Base-by-base conservation (phyloP, 2,888 invertebrate species). In the Sicus ferrugineus region DNA sequence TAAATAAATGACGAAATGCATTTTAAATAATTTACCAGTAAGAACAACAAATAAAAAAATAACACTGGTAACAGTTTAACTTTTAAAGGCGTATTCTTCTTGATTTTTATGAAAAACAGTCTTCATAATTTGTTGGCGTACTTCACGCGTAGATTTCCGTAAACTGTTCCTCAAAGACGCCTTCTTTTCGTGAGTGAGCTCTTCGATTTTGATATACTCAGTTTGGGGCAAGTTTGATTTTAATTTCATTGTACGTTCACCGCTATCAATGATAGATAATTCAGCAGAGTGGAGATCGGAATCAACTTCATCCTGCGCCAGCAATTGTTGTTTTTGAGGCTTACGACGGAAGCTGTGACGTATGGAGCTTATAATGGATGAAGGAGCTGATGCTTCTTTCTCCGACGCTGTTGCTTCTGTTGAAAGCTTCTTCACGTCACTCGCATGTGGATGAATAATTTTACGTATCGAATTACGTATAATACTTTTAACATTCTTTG, bases 381-480 rank as follows among this genome's bases (percentile, higher is more conserved):
- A 65, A 7, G 69, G 64, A 11, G 16, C 42, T 14, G 34, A 38
- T 11, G 34, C 23, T n/a, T 52, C 16, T 0, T 71, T 73, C 38
- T 74, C 72, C 1, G 23, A 11, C 2, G 46, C 50, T n/a, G 69
- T 66, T 28, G 73, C 21, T 52, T 54, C 61, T 34, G 19, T 3
- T 2, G n/a, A n/a, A n/a, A 23, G 34, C 42, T 68, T 11, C 9
- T 68, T 48, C 61, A 19, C 16, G 28, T 66, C 19, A 28, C 70
- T 59, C 52, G 69, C 19, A 69, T 52, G 67, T 28, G 80, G 76
- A 75, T 81, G 79, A 67, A 85, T 82, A 0, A 85, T 72, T 58
- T 79, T 81, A 2, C 85, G 77, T 67, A 85, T 79, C 34, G 85
- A 85, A 67, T 81, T 83, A 3, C 85, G 80, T 75, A 85, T 81